Evolutionary conservation across 2,888 invertebrate species (phyloP).

Genomic region (Luperina nickerlii): DNA sequence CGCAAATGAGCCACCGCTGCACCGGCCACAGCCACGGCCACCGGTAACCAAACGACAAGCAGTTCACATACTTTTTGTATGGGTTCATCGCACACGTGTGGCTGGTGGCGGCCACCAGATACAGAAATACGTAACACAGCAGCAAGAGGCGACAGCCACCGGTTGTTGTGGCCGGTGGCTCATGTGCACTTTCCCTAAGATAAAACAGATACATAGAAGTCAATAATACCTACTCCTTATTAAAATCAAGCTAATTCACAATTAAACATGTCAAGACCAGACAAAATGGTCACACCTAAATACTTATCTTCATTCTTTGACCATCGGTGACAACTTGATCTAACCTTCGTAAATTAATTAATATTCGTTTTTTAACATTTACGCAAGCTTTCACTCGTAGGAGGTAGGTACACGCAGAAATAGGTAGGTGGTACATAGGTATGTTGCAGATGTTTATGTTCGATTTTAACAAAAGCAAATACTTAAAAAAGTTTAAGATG

Average conservation of each 20-base stretch:
- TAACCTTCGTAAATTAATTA: neutral
- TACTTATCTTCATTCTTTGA: neutral
- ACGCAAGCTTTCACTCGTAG: neutral
- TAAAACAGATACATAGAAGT: neutral
- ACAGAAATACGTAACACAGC: neutral
- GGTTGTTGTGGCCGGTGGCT: neutral
- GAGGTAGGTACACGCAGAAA: neutral
- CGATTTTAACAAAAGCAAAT: neutral
- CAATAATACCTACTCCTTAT: neutral
- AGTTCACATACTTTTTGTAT: neutral
- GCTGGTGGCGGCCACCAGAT: neutral
- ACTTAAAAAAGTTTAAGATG: neutral
- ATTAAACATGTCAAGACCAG: neutral
- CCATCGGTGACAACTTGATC: neutral
- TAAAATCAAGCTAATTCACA: neutral
- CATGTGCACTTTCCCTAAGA: neutral
- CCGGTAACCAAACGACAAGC: neutral
- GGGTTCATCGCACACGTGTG: neutral
- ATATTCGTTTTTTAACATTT: neutral
- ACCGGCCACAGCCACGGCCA: neutral
- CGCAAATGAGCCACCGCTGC: neutral
- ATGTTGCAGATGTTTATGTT: conserved; percentile 10
- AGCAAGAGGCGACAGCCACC: neutral
- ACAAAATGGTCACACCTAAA: neutral
- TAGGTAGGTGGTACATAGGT: neutral